These are phyloP conservation scores for Silurus aristotelis DNA, from an alignment of 2,797 vertebrate species.

Conservation along the genomic window DNA sequence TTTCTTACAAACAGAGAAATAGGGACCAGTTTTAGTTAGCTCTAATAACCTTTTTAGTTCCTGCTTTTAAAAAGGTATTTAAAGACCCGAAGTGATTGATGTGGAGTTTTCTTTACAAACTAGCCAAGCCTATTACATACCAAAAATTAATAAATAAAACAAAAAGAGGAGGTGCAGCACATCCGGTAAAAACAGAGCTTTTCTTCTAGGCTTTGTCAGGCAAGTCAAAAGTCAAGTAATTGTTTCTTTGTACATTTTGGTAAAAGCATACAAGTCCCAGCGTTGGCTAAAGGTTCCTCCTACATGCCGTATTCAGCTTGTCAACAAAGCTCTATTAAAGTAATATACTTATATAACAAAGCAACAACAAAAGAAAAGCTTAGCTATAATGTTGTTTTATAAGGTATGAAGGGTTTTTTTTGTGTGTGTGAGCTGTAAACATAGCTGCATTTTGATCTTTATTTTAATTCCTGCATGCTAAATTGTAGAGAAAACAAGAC, in stretches of 20 bases:
- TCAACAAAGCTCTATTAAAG: background rate
- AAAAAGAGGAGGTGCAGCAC: background rate
- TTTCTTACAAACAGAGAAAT: background rate
- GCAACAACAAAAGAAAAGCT: background rate
- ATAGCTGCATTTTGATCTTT: background rate
- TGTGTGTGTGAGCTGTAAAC: background rate
- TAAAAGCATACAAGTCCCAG: background rate
- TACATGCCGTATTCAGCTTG: background rate
- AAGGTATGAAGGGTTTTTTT: too few relatives aligned
- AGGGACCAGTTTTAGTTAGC: background rate
- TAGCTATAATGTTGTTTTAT: background rate
- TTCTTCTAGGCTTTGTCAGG: background rate
- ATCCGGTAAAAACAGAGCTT: background rate
- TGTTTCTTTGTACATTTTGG: background rate
- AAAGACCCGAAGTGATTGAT: background rate
- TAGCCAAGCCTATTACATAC: background rate
- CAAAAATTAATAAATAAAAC: background rate
- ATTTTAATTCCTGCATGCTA: background rate
- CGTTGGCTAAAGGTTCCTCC: background rate
- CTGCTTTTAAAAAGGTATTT: background rate
- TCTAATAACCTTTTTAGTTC: background rate
- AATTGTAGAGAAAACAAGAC: background rate
- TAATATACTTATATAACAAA: background rate
- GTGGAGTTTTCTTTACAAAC: conserved; percentile 1
- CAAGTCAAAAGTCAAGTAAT: background rate